These are phyloP conservation scores for Clarias batrachus DNA, from an alignment of 2,113 vertebrate species.

Conservation along the genomic window DNA sequence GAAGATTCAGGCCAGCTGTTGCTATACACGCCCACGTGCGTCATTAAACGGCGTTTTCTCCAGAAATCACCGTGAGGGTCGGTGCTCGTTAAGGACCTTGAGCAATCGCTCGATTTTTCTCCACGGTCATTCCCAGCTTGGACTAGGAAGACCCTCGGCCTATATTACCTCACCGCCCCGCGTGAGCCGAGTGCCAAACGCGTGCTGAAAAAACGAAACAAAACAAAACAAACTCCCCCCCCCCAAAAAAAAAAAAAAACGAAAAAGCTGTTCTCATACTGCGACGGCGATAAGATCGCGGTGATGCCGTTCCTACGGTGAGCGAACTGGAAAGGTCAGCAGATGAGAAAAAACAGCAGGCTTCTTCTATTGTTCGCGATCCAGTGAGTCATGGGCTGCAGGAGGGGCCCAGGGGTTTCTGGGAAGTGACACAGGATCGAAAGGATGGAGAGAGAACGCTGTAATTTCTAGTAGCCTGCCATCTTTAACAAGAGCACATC, in stretches of 20 bases:
- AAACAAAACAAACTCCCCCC: background rate
- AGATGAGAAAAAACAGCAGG: slow-evolving; percentile 35
- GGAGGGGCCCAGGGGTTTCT: slow-evolving; percentile 53
- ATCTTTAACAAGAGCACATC: background rate
- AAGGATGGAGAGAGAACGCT: background rate
- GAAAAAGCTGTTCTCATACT: background rate
- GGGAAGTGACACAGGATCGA: slow-evolving; percentile 63
- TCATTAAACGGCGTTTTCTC: background rate
- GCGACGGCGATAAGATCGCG: slow-evolving; percentile 16
- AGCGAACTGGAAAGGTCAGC: slow-evolving; percentile 64
- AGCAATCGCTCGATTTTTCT: background rate
- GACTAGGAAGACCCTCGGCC: background rate
- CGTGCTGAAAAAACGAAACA: background rate
- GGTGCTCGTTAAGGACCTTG: background rate
- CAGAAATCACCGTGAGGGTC: background rate
- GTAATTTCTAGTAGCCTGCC: background rate
- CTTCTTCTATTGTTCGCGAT: slow-evolving; percentile 30
- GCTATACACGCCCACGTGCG: background rate
- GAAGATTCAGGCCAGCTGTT: background rate
- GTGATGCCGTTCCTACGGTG: slow-evolving; percentile 49
- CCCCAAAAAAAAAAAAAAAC: too few species aligned
- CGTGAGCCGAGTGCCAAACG: slow-evolving; percentile 13
- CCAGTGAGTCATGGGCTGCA: slow-evolving; percentile 42
- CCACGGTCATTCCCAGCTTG: background rate
- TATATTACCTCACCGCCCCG: background rate